These are phyloP conservation scores for Drosophila lacicola DNA, from an alignment of 2,888 invertebrate species.

Conservation along the genomic window DNA sequence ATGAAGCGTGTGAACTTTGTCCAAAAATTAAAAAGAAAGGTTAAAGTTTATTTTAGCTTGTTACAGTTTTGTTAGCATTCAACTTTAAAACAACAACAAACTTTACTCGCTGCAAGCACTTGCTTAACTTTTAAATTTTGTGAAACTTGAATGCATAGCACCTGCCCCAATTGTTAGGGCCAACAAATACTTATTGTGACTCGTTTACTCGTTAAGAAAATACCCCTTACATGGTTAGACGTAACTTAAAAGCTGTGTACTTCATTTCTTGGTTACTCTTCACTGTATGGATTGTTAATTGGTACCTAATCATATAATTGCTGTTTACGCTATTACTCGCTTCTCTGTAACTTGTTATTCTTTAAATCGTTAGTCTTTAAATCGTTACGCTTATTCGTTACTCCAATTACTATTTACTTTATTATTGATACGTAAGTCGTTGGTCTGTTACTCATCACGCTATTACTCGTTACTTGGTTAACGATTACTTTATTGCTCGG, in stretches of 20 bases:
- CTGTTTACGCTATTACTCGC: no score
- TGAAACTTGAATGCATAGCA: background rate
- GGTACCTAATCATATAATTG: no score
- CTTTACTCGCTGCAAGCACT: background rate
- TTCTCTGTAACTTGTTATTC: background rate
- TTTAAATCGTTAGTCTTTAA: background rate
- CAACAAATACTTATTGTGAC: background rate
- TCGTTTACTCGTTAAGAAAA: background rate
- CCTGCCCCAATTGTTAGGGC: background rate
- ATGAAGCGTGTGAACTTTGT: constrained; percentile 21
- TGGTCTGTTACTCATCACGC: no score
- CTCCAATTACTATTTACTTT: no score
- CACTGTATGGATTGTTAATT: no score
- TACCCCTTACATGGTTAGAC: background rate
- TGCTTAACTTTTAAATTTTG: background rate
- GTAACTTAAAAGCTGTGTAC: no score
- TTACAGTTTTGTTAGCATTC: background rate
- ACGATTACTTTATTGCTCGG: background rate
- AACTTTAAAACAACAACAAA: background rate
- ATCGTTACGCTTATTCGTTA: no score
- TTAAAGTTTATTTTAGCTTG: background rate
- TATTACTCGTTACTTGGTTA: background rate
- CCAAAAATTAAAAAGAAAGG: background rate
- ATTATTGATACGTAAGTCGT: no score
- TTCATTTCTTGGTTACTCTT: no score